These are phyloP conservation scores for Drosophila leontia DNA, from an alignment of 1,140 invertebrate genomes.

Conservation along the genomic window DNA sequence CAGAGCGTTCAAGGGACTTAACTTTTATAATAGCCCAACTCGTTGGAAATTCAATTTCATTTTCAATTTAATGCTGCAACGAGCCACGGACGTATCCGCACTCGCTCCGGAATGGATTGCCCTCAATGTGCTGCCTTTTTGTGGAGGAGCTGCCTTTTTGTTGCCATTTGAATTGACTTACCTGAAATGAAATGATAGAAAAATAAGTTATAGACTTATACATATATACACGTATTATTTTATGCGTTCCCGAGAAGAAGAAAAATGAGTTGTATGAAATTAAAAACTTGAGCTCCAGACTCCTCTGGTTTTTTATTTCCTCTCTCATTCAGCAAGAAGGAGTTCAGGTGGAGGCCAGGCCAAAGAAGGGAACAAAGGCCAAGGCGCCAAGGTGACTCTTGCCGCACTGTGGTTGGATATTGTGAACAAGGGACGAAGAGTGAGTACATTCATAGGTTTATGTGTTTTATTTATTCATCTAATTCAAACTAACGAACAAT, in stretches of 20 bases:
- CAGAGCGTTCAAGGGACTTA: constrained; percentile 19
- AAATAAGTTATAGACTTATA: constrained; percentile 53
- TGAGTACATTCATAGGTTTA: neutral
- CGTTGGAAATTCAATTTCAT: constrained; percentile 78
- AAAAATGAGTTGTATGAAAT: constrained; percentile 28
- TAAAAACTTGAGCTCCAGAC: constrained; percentile 33
- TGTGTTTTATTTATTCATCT: neutral
- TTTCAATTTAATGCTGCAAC: constrained; percentile 81
- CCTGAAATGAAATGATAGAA: constrained; percentile 78
- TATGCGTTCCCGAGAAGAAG: constrained; percentile 35
- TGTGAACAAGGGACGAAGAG: neutral
- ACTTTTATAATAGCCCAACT: constrained; percentile 64
- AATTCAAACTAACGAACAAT: neutral
- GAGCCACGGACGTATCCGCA: constrained; percentile 57
- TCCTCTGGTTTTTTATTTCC: neutral
- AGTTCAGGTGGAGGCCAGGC: constrained; percentile 1
- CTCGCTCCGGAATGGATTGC: constrained; percentile 33
- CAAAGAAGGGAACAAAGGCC: constrained; percentile 15
- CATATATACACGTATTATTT: constrained; percentile 51
- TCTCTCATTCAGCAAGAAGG: constrained; percentile 2
- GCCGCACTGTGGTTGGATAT: neutral
- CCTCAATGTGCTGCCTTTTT: constrained; percentile 48
- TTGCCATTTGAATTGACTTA: constrained; percentile 70
- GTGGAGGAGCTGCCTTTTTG: constrained; percentile 20
- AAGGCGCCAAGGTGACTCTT: constrained; percentile 32